phyloP scores from a whole-genome alignment of 1,140 invertebrate genomes.

The Chironomus striatipennis region DNA sequence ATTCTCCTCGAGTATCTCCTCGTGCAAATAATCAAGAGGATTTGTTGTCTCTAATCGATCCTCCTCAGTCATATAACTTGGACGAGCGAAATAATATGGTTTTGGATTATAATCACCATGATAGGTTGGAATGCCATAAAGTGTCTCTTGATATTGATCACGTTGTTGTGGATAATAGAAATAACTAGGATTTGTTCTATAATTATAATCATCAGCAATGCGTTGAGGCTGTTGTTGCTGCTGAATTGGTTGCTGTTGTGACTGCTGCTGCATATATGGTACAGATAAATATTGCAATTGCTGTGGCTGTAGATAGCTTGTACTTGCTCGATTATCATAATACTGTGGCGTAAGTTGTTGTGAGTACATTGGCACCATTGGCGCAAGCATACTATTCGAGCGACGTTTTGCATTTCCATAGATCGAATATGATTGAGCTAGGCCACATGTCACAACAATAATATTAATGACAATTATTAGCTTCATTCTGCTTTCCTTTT shows the following conservation, averaged over 20 bases:
- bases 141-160: conserved; percentile 23
- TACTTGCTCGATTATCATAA: neutral
- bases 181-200: conserved; percentile 24
- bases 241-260: neutral
- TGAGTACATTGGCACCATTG: neutral
- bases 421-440: neutral
- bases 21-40: conserved; percentile 30
- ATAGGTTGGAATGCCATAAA: conserved; percentile 27
- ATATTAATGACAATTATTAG: neutral
- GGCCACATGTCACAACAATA: neutral
- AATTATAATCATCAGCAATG: conserved; percentile 1
- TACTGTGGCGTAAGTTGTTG: neutral
- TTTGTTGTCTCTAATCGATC: conserved; percentile 28
- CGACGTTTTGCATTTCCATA: neutral
- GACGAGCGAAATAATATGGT: conserved; percentile 27
- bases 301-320: conserved; percentile 2
- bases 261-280: neutral
- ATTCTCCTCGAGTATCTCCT: conserved; percentile 34
- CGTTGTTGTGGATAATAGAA: conserved; percentile 25
- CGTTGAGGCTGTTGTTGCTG: neutral
- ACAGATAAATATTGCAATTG: neutral
- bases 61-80: conserved; percentile 32
- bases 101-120: conserved; percentile 27
- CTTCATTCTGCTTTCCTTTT: neutral
- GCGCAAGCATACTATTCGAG: conserved; percentile 2